Percentiles rank a stretch among this genome's conserved stretches.
Conservation (phyloP, 2,888 invertebrate genomes). For the Dasysyrphus albostriatus region DNA sequence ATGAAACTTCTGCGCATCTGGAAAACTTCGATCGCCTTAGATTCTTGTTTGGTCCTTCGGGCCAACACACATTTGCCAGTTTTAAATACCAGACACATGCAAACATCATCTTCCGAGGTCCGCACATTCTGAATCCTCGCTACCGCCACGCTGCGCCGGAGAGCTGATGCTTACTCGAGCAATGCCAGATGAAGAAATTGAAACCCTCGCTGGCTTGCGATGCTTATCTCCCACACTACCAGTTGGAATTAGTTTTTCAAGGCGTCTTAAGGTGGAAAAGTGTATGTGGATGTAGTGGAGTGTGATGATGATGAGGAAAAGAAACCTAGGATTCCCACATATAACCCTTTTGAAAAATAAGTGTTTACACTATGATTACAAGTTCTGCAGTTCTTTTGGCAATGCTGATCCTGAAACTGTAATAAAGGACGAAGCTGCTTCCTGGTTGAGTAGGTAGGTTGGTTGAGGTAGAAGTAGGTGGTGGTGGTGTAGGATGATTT, state of each 20-base stretch:
- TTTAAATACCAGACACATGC: conserved; percentile 63
- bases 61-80: conserved; percentile 28
- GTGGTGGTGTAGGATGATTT: conserved; percentile 17
- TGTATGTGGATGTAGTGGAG: background rate
- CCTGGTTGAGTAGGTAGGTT: background rate
- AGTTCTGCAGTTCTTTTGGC: conserved; percentile 63
- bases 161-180: background rate
- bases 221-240: conserved; percentile 55
- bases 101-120: conserved; percentile 51
- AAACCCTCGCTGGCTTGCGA: conserved; percentile 41
- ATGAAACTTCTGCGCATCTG: conserved; percentile 70
- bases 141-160: too few relatives aligned
- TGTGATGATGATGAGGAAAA: background rate
- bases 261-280: conserved; percentile 20
- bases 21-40: conserved; percentile 70
- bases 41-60: conserved; percentile 28
- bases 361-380: conserved; percentile 71
- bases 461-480: background rate
- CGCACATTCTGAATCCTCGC: conserved; percentile 14
- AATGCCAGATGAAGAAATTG: conserved; percentile 61
- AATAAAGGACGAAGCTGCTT: conserved; percentile 17
- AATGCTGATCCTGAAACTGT: conserved; percentile 36
- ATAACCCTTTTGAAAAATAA: conserved; percentile 45
- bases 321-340: conserved; percentile 37
- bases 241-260: conserved; percentile 62